A percentile compares a stretch with the other conserved stretches of the same genome.
phyloP scores from a whole-genome alignment of 2,888 invertebrate species.

The Rutpela maculata region DNA sequence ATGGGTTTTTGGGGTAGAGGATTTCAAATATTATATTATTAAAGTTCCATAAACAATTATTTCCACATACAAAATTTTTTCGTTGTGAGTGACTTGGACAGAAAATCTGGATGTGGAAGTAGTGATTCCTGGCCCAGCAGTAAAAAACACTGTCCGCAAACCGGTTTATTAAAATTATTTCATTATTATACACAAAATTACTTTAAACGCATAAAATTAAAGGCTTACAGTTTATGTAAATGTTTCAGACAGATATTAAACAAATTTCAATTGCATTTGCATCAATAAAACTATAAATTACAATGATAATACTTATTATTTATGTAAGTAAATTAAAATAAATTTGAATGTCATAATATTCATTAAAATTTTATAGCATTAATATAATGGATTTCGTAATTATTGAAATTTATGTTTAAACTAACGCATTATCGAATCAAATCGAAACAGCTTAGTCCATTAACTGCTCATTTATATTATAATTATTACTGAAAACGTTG shows the following conservation, averaged over 20 bases:
- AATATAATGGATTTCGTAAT: not conserved
- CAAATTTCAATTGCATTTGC: not conserved
- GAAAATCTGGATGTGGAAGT: no score
- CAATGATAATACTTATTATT: not conserved
- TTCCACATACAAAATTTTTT: no score
- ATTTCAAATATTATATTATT: no score
- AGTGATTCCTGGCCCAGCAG: no score
- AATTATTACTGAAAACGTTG: not conserved
- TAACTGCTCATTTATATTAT: not conserved
- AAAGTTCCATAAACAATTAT: no score
- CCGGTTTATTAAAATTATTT: no score
- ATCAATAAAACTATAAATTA: not conserved
- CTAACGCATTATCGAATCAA: not conserved
- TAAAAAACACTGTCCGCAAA: no score
- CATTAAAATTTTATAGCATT: not conserved
- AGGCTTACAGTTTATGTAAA: not conserved
- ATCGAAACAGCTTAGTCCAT: not conserved
- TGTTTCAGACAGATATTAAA: not conserved
- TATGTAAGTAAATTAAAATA: conserved; percentile 1
- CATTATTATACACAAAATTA: no score
- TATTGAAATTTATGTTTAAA: not conserved
- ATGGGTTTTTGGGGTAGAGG: no score
- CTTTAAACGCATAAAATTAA: not conserved
- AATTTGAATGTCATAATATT: not conserved
- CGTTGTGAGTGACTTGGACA: no score